These are phyloP conservation scores for Eucriotettix oculatus DNA, from an alignment of 2,888 invertebrate genomes.

Conservation along the genomic window DNA sequence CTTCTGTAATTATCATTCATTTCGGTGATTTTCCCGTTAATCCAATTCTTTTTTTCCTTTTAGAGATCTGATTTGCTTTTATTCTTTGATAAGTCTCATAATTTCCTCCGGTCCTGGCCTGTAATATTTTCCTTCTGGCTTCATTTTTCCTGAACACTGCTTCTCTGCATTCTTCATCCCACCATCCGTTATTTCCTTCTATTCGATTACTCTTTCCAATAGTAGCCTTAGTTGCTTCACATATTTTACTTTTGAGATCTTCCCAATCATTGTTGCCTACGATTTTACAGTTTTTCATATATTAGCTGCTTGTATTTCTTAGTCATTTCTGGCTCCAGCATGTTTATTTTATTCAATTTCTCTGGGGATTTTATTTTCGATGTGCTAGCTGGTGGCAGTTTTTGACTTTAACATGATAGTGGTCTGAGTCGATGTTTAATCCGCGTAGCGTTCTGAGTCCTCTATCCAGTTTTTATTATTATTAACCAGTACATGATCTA, in stretches of 20 bases:
- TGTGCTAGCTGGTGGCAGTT: too few species aligned
- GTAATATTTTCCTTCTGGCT: background rate
- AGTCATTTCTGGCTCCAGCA: too few species aligned
- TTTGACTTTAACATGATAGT: background rate
- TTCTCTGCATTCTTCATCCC: background rate
- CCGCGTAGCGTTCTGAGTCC: background rate
- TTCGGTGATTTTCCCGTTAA: background rate
- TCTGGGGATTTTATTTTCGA: too few species aligned
- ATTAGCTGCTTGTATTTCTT: too few species aligned
- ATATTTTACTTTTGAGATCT: background rate
- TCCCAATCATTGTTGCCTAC: background rate
- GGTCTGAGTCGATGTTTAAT: background rate
- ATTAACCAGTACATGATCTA: background rate
- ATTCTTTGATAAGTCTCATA: background rate
- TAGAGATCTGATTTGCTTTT: background rate
- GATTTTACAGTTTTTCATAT: background rate
- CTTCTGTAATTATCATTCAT: background rate
- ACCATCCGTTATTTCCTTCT: background rate
- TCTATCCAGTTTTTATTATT: background rate
- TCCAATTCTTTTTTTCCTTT: background rate
- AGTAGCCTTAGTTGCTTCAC: too few species aligned
- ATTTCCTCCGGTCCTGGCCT: background rate
- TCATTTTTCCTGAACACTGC: background rate
- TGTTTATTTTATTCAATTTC: too few species aligned
- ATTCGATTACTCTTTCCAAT: background rate